These are phyloP conservation scores for Acleris sparsana DNA, from an alignment of 2,888 invertebrate genomes.

Conservation along the genomic window DNA sequence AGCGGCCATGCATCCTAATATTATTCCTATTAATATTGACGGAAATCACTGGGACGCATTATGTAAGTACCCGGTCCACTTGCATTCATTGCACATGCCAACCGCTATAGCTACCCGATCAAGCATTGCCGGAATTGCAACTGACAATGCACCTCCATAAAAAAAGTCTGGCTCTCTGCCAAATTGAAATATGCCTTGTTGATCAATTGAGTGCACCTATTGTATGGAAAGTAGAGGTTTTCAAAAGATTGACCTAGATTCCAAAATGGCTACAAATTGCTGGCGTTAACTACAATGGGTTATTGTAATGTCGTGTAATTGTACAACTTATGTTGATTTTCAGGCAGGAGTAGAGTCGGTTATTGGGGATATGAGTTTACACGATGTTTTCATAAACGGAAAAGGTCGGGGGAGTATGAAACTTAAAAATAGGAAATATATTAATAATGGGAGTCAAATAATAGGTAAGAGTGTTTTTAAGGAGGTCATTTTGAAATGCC, in stretches of 20 bases:
- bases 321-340: slow-evolving; percentile 45
- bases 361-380: slow-evolving; percentile 21
- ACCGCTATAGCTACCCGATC: slow-evolving; percentile 38
- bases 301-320: slow-evolving; percentile 53
- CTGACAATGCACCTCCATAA: slow-evolving; percentile 61
- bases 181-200: slow-evolving; percentile 73
- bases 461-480: slow-evolving; percentile 19
- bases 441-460: slow-evolving; percentile 4
- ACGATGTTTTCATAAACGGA: slow-evolving; percentile 3
- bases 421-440: slow-evolving; percentile 4
- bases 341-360: slow-evolving; percentile 46
- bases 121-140: slow-evolving; percentile 50
- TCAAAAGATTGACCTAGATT: slow-evolving; percentile 72
- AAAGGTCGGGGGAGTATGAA: slow-evolving; percentile 10
- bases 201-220: slow-evolving; percentile 61
- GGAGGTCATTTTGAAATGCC: neutral
- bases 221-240: slow-evolving; percentile 59
- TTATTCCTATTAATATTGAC: slow-evolving; percentile 58
- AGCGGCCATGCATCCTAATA: slow-evolving; percentile 60
- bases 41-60: slow-evolving; percentile 53
- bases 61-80: slow-evolving; percentile 53
- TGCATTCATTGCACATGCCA: slow-evolving; percentile 36
- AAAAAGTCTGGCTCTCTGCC: slow-evolving; percentile 64
- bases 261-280: slow-evolving; percentile 60
- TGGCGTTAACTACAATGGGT: slow-evolving; percentile 56